Conservation (phyloP, 1,140 invertebrate species). For the Dryas iulia region DNA sequence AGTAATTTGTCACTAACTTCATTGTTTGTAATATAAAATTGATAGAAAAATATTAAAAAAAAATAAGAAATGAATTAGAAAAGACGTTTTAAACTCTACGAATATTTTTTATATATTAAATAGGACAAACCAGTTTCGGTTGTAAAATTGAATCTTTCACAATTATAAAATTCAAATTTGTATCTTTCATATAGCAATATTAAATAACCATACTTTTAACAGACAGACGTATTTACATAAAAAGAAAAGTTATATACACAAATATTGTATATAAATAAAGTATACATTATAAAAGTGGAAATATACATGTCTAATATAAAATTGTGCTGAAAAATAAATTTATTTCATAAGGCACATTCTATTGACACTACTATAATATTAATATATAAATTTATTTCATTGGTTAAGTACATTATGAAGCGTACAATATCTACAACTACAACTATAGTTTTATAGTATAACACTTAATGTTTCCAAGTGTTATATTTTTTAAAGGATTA, state of each 20-base stretch:
- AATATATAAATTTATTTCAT: conserved; percentile 15
- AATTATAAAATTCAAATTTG: no score
- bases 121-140: no score
- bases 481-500: background rate
- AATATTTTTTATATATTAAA: no score
- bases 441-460: background rate
- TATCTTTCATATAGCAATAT: no score
- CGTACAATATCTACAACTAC: background rate
- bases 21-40: no score
- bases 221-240: conserved; percentile 3
- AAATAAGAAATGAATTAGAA: no score
- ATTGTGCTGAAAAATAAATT: conserved; percentile 34
- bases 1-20: no score
- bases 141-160: no score
- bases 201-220: no score
- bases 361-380: conserved; percentile 47
- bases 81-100: no score
- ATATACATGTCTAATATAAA: conserved; percentile 3
- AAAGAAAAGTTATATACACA: background rate
- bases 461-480: background rate
- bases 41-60: no score
- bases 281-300: background rate
- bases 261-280: conserved; percentile 1
- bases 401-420: conserved; percentile 14
- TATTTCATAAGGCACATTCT: conserved; percentile 52